Evolutionary conservation across 2,888 invertebrate genomes (phyloP), one percentile per base, ranked within the genome.

Genomic region (Bruchidius siliquastri): DNA sequence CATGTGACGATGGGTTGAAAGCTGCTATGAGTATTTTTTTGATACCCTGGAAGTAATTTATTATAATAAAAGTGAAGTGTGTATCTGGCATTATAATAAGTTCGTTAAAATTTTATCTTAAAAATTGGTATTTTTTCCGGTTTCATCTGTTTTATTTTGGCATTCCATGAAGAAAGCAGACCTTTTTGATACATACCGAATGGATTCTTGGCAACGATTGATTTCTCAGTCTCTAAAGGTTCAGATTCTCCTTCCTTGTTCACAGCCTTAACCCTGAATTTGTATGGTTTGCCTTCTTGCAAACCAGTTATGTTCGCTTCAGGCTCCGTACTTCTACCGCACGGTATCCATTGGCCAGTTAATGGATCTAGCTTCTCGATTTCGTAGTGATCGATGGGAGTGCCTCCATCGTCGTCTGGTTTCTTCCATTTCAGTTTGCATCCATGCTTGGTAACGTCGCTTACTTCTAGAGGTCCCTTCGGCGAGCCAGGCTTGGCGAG

Each of bases 201-300:
- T 77, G 99, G 99, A 94, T 99, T 99, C 88, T 99, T 99, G 74
- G 99, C 99, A 81, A 98, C 92, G 78, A 98, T 97, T 13, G 97
- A 91, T 82, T 95, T 94, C 77, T 97, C 97, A 0, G 97, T 94
- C 86, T 96, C 97, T 74, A 99, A 88, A 75, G 97, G 97, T 85
- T 99, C 98, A 0, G 98, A 97, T 86, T 97, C 97, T 20, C 99
- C 99, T 87, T 99, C 98, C 85, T 97, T 96, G 87, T 99, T 99
- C 72, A 99, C 97, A 21, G 99, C 98, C 83, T 95, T 94, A 0
- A 99, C 99, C 71, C 99, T 91, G 91, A 99, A 99, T 88, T 98
- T 97, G 88, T 99, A 99, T 0, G 96, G 95, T 86, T 99, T 99
- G 81, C 97, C 97, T 85, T 97, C 96, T 80, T 95, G 94, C 70